Evolutionary conservation across 2,888 invertebrate species (phyloP), one percentile per base, ranked within the genome.

Genomic region (Tridacna gigas): DNA sequence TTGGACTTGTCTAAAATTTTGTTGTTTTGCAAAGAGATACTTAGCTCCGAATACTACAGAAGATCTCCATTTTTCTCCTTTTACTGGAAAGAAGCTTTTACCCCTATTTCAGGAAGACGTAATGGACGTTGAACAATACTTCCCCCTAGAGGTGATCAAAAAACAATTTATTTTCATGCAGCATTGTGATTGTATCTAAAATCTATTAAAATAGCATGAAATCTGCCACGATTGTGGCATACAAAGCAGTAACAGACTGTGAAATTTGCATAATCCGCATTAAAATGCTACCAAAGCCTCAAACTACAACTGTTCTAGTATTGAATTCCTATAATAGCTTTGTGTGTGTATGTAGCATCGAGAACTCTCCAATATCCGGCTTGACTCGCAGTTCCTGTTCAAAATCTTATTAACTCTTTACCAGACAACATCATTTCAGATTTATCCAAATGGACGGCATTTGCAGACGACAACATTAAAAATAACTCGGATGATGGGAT

Each of bases 201-300:
- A 20, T 56, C 56, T 56, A 56, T 56, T 56, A 56, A 56, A 56
- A 56, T 20, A 56, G 56, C 56, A 67, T 67, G 67, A 67, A 67
- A 67, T 4, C 45, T 45, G 28, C 18, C 67, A 37, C n/a, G n/a
- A 67, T n/a, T 45, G 45, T 67, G 47, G 45, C 12, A 12, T 45
- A 67, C 37, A 37, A 67, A 28, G 60, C 63, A 22, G 65, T 13
- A 11, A 45, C 22, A 63, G 47, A 45, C 75, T 60, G n/a, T 28
- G 63, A 12, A 47, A 75, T 75, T 75, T 75, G 63, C 75, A 75
- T 75, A 63, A 75, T 47, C 63, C 48, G 20, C 75, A 75, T 75
- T 75, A 75, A 47, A 63, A 63, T 47, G 63, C 75, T 37, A 75
- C 63, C 63, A 60, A 74, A 65, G 63, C 75, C 45, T 45, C 45